phyloP scores from a whole-genome alignment of 2,113 vertebrate genomes.

The Odobenus rosmarus region DNA sequence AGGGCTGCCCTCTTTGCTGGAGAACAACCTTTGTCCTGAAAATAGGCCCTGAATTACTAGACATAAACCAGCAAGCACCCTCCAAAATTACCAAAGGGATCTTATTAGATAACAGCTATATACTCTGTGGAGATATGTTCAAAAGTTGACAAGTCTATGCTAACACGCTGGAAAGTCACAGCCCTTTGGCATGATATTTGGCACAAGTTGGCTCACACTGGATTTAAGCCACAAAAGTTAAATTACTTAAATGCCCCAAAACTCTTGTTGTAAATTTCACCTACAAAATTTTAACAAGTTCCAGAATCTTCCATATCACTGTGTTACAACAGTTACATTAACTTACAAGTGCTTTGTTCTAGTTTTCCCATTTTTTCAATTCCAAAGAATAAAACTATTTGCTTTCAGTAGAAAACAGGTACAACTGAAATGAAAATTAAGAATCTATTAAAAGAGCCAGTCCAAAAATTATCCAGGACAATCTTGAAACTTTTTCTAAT shows the following conservation, averaged over 20 bases:
- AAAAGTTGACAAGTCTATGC: neutral
- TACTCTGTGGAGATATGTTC: neutral
- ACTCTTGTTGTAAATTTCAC: neutral
- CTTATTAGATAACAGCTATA: neutral
- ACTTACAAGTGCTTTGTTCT: neutral
- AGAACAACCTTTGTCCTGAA: neutral
- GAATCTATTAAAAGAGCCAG: neutral
- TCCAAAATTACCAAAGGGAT: neutral
- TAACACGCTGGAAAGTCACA: neutral
- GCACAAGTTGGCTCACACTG: neutral
- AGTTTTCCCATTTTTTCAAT: constrained; percentile 13
- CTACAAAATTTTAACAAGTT: constrained; percentile 9
- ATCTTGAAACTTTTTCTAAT: neutral
- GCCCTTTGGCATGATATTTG: neutral
- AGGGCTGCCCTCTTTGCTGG: neutral
- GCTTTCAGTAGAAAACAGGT: constrained; percentile 21
- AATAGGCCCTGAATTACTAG: neutral
- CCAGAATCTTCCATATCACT: neutral
- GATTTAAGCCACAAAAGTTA: neutral
- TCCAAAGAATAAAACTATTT: constrained; percentile 46
- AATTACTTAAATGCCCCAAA: neutral
- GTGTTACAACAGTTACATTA: neutral
- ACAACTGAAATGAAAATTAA: neutral
- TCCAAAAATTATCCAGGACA: neutral
- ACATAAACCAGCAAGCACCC: neutral